A percentile compares a stretch with the other conserved stretches of the same genome.
These are phyloP conservation scores for Nyctalus aviator DNA, from an alignment of 2,797 vertebrate genomes.

Conservation along the genomic window DNA sequence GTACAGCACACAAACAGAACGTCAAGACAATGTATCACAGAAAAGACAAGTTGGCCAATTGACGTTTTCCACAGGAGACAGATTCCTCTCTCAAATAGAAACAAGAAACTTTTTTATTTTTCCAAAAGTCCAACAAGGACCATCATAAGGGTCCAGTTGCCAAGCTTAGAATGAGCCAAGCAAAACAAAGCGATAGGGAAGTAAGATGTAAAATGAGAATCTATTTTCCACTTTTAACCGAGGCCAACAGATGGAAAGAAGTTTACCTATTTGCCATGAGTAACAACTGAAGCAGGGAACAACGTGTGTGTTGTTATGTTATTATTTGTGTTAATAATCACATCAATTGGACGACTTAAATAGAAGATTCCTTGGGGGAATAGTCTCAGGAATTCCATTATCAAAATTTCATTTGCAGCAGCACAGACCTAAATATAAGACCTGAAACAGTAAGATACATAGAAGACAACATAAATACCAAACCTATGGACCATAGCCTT, in stretches of 20 bases:
- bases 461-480: background rate
- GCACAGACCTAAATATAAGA: background rate
- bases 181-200: constrained; percentile 37
- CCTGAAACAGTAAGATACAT: background rate
- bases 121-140: background rate
- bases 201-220: constrained; percentile 18
- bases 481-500: background rate
- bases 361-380: background rate
- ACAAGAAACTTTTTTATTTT: background rate
- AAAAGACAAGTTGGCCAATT: background rate
- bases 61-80: background rate
- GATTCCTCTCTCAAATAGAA: background rate
- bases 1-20: background rate
- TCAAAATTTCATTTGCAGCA: constrained; percentile 35
- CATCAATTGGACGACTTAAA: constrained; percentile 48
- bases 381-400: constrained; percentile 53
- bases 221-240: constrained; percentile 45
- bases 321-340: constrained; percentile 71
- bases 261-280: constrained; percentile 37
- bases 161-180: background rate
- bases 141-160: background rate
- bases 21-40: background rate
- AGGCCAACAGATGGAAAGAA: background rate
- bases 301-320: background rate
- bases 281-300: constrained; percentile 20